Base-by-base conservation (phyloP, 2,888 invertebrate genomes). In the Trichogramma dendrolimi region DNA sequence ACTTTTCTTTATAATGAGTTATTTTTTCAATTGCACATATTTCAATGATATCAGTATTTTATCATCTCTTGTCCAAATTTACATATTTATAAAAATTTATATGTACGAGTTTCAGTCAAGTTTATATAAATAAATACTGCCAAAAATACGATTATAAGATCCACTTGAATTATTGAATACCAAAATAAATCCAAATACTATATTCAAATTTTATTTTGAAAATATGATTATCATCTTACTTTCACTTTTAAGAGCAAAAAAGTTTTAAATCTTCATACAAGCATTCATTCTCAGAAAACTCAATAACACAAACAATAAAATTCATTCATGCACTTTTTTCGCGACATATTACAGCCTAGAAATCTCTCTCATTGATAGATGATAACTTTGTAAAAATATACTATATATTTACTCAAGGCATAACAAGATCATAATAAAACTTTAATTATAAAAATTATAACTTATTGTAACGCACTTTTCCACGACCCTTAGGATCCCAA, bases 391-490 rank as follows among this genome's bases (percentile, higher is more conserved):
- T 63, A 65, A 65, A 65, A 65, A 65, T 65, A 65, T 61, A 58
- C 49, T 41, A 55, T 27, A 27, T 14, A 55, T 63, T 61, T 50
- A 63, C 59, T 61, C 61, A 14, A 50, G 55, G n/a, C 7, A 54
- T 61, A 65, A 66, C 61, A 63, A 65, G 50, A 62, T 40, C n/a
- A 42, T 10, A 57, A 61, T 61, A 55, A 60, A 63, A 57, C 3
- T 44, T 54, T 63, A 61, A 60, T 57, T 61, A 61, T 58, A 58
- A 50, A 46, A 41, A n/a, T 60, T 62, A 66, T 4, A 52, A 54
- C 80, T 88, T 89, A 74, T 86, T 87, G 77, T 90, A 89, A 69
- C 89, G 83, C 77, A 86, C 83, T 74, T 86, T 83, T 71, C 87
- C 84, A 73, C 84, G 86, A 71, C 87, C 86, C 67, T 86, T 86